Conservation (phyloP, 2,113 vertebrate species). For the Fulmarus glacialis region DNA sequence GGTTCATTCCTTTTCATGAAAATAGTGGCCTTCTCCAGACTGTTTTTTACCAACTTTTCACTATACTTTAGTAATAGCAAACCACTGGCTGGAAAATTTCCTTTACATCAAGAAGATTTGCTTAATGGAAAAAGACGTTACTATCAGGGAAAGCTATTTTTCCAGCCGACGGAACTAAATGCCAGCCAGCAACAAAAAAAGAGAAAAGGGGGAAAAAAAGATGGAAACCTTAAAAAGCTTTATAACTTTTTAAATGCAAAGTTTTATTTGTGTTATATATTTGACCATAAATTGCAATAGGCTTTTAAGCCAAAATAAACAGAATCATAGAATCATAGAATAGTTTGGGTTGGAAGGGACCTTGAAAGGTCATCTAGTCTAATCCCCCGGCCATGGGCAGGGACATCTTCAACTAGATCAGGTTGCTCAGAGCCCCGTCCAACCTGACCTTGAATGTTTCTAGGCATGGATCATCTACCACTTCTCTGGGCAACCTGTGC, state of each 20-base stretch:
- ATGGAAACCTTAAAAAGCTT: background rate
- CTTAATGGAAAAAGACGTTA: background rate
- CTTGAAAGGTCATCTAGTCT: too few relatives aligned
- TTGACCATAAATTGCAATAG: background rate
- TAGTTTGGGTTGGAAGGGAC: too few relatives aligned
- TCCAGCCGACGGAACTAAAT: background rate
- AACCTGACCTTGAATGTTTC: too few relatives aligned
- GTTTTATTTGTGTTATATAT: background rate
- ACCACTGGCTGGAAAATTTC: background rate
- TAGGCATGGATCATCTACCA: too few relatives aligned
- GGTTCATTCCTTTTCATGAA: background rate
- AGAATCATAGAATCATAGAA: too few relatives aligned
- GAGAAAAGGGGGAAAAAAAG: background rate
- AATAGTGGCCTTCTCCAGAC: background rate
- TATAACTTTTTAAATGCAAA: background rate
- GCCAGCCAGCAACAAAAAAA: background rate
- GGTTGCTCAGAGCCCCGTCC: too few relatives aligned
- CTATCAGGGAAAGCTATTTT: background rate
- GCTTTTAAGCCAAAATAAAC: background rate
- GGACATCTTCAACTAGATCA: too few relatives aligned
- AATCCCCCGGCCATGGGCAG: too few relatives aligned
- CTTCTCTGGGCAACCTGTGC: too few relatives aligned
- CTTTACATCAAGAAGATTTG: background rate
- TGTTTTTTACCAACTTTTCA: background rate
- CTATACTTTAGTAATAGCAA: background rate